Evolutionary conservation across 2,113 vertebrate genomes (phyloP), one percentile per base, ranked within the genome.

Genomic region (Mohoua ochrocephala): DNA sequence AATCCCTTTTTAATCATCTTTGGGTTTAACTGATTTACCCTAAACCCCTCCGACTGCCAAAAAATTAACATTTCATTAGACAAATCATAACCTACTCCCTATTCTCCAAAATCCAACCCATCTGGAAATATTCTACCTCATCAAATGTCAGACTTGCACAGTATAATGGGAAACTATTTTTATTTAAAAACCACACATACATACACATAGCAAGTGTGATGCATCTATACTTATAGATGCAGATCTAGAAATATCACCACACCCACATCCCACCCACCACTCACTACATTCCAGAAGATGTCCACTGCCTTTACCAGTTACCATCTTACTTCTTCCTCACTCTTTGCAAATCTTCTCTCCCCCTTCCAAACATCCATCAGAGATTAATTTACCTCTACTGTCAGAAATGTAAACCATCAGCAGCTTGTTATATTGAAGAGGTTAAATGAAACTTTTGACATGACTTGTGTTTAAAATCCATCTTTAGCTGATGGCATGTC

Each of bases 361-460:
- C 65, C 53, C 65, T 91, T 96, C 88, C 73, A 95, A 97, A 93
- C 90, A 96, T 93, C 91, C 77, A 88, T 95, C 95, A 96, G 75
- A 93, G 92, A 96, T 95, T 95, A 97, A 96, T 97, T 97, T 97
- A 97, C 96, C 95, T 97, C 92, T 69, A 47, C 91, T 97, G 87
- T 97, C 96, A 97, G 89, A 97, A 90, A 96, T 84, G 75, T 97
- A 97, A 97, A 97, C 95, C 89, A 96, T 94, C 96, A 97, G 92
- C 96, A 96, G 95, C 94, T 96, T 96, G 96, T 96, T 95, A 94
- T 65, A 96, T 85, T 92, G 95, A 95, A 97, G 95, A 97, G 96
- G 97, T 97, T 97, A 96, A 97, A 96, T 91, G 96, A 97, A 97
- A 97, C 95, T 97, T 97, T 95, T 97, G 97, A 96, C 96, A 96